These are phyloP conservation scores for Oenanthe melanoleuca DNA, from an alignment of 2,113 vertebrate genomes.

Conservation along the genomic window DNA sequence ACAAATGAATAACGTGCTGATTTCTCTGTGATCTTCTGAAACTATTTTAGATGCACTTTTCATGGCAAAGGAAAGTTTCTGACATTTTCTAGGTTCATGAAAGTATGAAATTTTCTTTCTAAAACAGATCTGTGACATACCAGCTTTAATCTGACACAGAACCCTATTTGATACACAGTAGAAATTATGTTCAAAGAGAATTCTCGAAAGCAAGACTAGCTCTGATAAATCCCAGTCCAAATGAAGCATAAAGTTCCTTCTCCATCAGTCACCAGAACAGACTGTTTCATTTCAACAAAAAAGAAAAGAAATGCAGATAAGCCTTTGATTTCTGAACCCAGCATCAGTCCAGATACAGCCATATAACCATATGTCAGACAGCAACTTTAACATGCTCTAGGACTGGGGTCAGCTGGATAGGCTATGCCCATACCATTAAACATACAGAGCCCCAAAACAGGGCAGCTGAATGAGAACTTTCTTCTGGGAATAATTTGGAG, in stretches of 20 bases:
- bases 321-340: not conserved
- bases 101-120: slow-evolving; percentile 12
- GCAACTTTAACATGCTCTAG: not conserved
- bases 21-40: slow-evolving; percentile 19
- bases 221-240: not conserved
- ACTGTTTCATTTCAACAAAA: not conserved
- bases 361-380: not conserved
- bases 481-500: not conserved
- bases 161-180: not conserved
- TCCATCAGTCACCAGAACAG: not conserved
- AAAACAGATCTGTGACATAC: slow-evolving; percentile 13
- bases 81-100: not conserved
- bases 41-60: not conserved
- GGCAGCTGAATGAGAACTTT: not conserved
- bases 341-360: not conserved
- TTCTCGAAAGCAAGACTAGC: not conserved
- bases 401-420: not conserved
- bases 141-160: slow-evolving; percentile 13
- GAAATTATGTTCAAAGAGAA: not conserved
- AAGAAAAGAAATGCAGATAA: not conserved
- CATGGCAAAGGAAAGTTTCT: not conserved
- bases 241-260: not conserved
- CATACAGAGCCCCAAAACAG: not conserved
- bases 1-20: not conserved
- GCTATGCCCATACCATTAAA: not conserved